Evolutionary conservation across 1,140 invertebrate species (phyloP).

Genomic region (Venustaconcha ellipsiformis): DNA sequence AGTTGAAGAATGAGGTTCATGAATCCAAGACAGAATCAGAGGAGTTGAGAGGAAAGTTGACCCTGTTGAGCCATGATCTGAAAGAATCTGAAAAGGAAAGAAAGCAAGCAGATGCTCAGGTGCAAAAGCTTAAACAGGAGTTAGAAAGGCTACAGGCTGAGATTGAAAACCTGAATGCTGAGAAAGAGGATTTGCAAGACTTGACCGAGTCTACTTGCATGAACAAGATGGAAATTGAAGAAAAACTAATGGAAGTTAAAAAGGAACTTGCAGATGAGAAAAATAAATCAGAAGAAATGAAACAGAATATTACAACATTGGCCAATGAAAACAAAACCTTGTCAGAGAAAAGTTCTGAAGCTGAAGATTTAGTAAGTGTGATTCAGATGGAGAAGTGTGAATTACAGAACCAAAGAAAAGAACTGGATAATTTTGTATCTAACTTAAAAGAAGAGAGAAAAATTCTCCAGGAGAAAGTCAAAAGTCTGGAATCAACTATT

Average conservation of each 20-base stretch:
- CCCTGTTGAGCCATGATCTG: conserved; percentile 1
- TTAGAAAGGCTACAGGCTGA: conserved; percentile 9
- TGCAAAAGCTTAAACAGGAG: conserved; percentile 4
- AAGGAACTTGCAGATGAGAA: neutral
- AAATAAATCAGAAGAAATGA: neutral
- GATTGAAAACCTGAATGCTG: conserved; percentile 9
- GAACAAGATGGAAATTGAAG: conserved; percentile 22
- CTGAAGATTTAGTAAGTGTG: conserved; percentile 6
- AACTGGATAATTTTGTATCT: neutral
- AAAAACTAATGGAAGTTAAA: conserved; percentile 8
- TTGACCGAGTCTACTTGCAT: conserved; percentile 26
- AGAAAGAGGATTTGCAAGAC: conserved; percentile 27
- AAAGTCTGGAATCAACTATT: conserved; percentile 10
- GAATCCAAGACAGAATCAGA: conserved; percentile 17
- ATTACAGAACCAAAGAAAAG: neutral
- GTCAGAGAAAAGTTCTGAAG: neutral
- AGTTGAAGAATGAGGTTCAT: conserved; percentile 5
- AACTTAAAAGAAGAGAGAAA: neutral
- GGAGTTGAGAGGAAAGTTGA: conserved; percentile 6
- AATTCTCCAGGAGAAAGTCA: conserved; percentile 3
- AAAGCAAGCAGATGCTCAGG: neutral
- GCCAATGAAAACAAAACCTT: neutral
- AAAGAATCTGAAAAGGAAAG: conserved; percentile 13
- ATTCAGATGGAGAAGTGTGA: conserved; percentile 13
- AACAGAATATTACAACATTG: too few species aligned